Base-by-base conservation (phyloP, 2,113 vertebrate species). In the Alouatta palliata region DNA sequence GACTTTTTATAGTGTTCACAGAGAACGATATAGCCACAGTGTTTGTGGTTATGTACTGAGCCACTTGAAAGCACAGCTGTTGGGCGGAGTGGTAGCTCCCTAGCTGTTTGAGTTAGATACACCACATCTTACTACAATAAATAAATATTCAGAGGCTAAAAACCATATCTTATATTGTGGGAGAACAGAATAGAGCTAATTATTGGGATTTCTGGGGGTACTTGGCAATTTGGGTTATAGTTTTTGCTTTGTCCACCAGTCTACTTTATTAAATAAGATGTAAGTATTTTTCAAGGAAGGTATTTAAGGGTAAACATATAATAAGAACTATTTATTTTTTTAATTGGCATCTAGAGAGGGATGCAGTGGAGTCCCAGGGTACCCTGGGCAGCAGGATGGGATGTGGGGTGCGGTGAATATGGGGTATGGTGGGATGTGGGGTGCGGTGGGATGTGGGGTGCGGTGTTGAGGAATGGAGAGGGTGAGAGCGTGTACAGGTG, bases 41-140 rank as follows among this genome's bases (percentile, higher is more conserved):
- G 70, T 61, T n/a, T 89, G 83, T 52, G 79, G 80, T 76, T 47
- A 43, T 5, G 17, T 2, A 19, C 35, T 32, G 47, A 94, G 20
- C 87, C 92, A 84, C 37, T 94, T 87, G 95, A 92, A 90, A 66
- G 91, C 58, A 58, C 54, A 80, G 93, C n/a, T 92, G 19, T 35
- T 52, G 54, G 49, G 70, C 45, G 47, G 90, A 54, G 73, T 54
- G 32, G 30, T 2, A 70, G 43, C 56, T 93, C 9, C 43, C 56
- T 23, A 32, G 37, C 14, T 68, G 4, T 49, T 56, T 84, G 58
- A 58, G 5, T 76, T 77, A 30, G 54, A 58, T 32, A 56, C 7
- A 43, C 21, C 30, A 11, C 30, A 45, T 89, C 17, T 76, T 27
- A 54, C 32, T 73, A 54, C 21, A 90, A 40, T 20, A 40, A 49